Evolutionary conservation across 2,113 vertebrate genomes (phyloP), one percentile per base, ranked within the genome.

Genomic region (Turnix velox): DNA sequence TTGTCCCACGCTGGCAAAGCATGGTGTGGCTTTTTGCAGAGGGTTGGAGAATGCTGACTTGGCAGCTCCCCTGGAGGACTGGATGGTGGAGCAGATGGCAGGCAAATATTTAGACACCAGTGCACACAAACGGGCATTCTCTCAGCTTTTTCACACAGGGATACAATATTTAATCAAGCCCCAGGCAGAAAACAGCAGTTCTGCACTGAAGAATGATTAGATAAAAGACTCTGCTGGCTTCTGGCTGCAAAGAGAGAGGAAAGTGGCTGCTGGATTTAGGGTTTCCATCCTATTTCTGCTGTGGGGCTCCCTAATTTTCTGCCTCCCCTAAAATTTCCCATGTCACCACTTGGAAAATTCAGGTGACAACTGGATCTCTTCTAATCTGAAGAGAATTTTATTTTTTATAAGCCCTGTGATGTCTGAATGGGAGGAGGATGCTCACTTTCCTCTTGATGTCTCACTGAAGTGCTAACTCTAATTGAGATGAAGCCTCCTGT

Each of bases 101-200:
- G 30, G 92, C 80, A 88, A 88, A 88, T 88, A 85, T 81, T 85
- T 57, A 92, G 80, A 73, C 71, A 62, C 54, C 58, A 67, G 65
- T 17, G 71, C 69, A 72, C 80, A 92, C 80, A 67, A 45, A 61
- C 1, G 3, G 48, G 75, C 65, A 67, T 72, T 87, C 80, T 49
- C 65, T 73, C 54, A 55, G 65, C 59, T 54, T 65, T 65, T 88
- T 85, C 80, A 37, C 76, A 67, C 43, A 15, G 74, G 69, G 45
- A 40, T 71, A 71, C 71, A 40, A 63, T 48, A 81, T 86, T 94
- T 77, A 89, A 82, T 46, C 81, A 89, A 72, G 42, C 39, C 48
- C 71, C 28, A 39, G 71, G 76, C 85, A 85, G 59, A 77, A 73
- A n/a, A 20, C 71, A 78, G 77, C 82, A 67, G 30, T 43, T 62